These are phyloP conservation scores for Bombus sibiricus DNA, from an alignment of 1,140 invertebrate genomes.

Conservation along the genomic window DNA sequence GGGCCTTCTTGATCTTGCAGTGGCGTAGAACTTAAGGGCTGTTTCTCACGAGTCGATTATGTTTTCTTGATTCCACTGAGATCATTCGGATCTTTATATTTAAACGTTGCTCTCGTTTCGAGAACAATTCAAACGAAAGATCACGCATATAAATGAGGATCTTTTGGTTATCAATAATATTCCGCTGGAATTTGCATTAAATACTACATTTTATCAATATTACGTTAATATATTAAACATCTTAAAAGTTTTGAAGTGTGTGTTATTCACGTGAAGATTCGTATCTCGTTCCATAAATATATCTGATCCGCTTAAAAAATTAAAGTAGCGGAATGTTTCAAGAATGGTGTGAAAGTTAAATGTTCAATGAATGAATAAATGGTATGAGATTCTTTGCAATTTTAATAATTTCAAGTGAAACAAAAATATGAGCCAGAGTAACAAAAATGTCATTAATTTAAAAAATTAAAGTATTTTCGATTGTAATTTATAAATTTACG, in stretches of 20 bases:
- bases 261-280: too few relatives aligned
- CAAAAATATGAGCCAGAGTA: background rate
- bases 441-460: background rate
- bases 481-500: too few relatives aligned
- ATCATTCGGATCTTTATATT: background rate
- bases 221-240: too few relatives aligned
- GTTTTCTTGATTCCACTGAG: background rate
- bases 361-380: too few relatives aligned
- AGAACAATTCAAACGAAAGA: background rate
- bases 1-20: conserved; percentile 75
- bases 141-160: too few relatives aligned
- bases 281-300: too few relatives aligned
- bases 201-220: too few relatives aligned
- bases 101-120: background rate
- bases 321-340: background rate
- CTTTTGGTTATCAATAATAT: too few relatives aligned
- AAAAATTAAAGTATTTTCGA: too few relatives aligned
- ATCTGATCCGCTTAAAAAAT: too few relatives aligned
- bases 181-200: too few relatives aligned
- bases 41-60: background rate
- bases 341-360: background rate
- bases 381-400: background rate
- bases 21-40: conserved; percentile 62
- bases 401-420: background rate
- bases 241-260: too few relatives aligned